phyloP scores from a whole-genome alignment of 1,140 invertebrate genomes.

The Stegodyphus mimosarum region DNA sequence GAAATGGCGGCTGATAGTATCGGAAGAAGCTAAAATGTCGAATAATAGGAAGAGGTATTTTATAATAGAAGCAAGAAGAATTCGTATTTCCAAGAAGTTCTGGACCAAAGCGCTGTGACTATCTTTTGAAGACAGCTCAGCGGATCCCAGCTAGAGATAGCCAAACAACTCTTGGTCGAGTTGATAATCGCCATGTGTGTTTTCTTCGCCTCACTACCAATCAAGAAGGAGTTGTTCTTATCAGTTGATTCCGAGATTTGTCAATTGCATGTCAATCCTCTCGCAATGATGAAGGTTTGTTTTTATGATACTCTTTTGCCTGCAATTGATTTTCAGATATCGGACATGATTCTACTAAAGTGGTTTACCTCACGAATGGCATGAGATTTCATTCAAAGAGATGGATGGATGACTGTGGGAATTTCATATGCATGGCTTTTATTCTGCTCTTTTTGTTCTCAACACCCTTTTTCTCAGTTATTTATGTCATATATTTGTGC shows the following conservation, averaged over 20 bases:
- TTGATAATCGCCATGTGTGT: constrained; percentile 34
- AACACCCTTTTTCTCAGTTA: too few relatives aligned
- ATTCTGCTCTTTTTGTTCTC: too few relatives aligned
- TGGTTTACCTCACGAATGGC: too few relatives aligned
- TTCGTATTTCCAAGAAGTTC: background rate
- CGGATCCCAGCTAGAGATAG: background rate
- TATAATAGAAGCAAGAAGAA: too few relatives aligned
- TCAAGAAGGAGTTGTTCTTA: background rate
- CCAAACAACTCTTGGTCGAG: constrained; percentile 9
- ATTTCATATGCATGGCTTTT: too few relatives aligned
- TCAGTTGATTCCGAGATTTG: constrained; percentile 19
- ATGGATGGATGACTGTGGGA: too few relatives aligned
- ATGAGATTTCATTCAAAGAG: too few relatives aligned
- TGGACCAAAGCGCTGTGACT: constrained; percentile 1
- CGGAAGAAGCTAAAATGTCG: too few relatives aligned
- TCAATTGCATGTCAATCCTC: constrained; percentile 21
- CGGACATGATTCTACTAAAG: background rate
- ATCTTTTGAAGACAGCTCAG: too few relatives aligned
- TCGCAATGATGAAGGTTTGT: constrained; percentile 19
- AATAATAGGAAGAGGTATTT: constrained; percentile 1
- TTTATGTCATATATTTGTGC: too few relatives aligned
- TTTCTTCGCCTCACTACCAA: background rate
- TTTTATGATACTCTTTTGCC: constrained; percentile 16
- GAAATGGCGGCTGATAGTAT: too few relatives aligned
- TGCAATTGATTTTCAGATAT: constrained; percentile 15